Evolutionary conservation across 2,888 invertebrate genomes (phyloP), one percentile per base, ranked within the genome.

Genomic region (Nephrotoma flavescens): DNA sequence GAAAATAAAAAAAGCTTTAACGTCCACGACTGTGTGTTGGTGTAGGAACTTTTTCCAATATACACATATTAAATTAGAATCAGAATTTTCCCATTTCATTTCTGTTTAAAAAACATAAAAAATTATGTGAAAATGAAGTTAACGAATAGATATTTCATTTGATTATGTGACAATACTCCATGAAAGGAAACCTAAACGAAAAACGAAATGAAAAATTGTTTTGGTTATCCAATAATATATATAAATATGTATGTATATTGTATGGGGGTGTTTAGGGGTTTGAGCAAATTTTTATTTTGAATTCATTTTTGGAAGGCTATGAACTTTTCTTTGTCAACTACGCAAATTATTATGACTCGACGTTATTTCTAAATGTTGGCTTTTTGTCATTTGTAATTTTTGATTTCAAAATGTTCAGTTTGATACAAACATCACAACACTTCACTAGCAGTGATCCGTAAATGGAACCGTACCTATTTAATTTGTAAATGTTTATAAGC

Each of bases 51-150:
- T 71, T 31, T 71, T 31, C 71, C 31, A 71, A 71, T 71, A 11
- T 31, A 71, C 4, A 31, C 7, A 71, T 19, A 71, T 71, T 71
- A 71, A 71, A 71, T 71, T 31, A 71, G 31, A 71, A 71, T 57
- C 52, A 57, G 52, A 5, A 57, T 71, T 71, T 71, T 71, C 71
- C 71, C 71, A 31, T 31, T 71, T 71, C 31, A 31, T 71, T 71
- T 31, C 7, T 71, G 41, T 84, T 84, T 84, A n/a, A 42, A 42
- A n/a, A 42, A 42, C n/a, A 84, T 42, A 84, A 84, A 31, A 84
- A 84, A 84, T 84, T 84, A 84, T 84, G 84, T 84, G 84, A 41
- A 84, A 84, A 84, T 84, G 84, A 84, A 42, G 84, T 84, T 42
- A 42, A 84, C 42, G 42, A 84, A 84, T 42, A 42, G 42, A 84